These are phyloP conservation scores for Hyperoplus lanceolatus DNA, from an alignment of 2,797 vertebrate species.

Conservation along the genomic window DNA sequence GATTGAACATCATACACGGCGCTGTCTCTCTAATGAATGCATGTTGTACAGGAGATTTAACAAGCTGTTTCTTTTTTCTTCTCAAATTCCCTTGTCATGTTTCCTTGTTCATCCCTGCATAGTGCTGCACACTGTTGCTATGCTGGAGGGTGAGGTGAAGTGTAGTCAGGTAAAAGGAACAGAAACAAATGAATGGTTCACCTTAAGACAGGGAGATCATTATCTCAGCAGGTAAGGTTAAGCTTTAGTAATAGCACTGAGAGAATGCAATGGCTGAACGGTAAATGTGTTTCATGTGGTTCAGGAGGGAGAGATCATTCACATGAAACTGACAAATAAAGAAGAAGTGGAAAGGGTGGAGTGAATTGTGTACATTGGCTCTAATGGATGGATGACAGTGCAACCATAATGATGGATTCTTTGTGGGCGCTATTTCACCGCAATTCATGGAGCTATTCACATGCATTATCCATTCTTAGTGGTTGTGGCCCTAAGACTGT, in stretches of 20 bases:
- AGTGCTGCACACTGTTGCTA: not conserved
- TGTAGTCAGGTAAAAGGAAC: slow-evolving; percentile 12
- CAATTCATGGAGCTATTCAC: no score
- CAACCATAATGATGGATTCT: not conserved
- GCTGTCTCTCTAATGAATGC: slow-evolving; percentile 50
- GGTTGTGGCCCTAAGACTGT: no score
- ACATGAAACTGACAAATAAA: slow-evolving; percentile 18
- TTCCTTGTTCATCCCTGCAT: not conserved
- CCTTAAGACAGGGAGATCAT: slow-evolving; percentile 34
- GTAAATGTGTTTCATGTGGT: slow-evolving; percentile 44
- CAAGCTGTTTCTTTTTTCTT: slow-evolving; percentile 14
- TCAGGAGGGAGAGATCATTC: slow-evolving; percentile 23
- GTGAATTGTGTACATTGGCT: not conserved
- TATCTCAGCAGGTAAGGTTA: slow-evolving; percentile 35
- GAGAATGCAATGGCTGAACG: slow-evolving; percentile 25
- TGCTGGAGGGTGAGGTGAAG: slow-evolving; percentile 5
- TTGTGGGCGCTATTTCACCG: no score
- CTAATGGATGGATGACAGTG: not conserved
- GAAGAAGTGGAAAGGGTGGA: not conserved
- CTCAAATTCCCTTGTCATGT: slow-evolving; percentile 5
- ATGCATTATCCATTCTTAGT: no score
- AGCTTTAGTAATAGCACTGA: slow-evolving; percentile 24
- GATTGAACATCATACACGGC: slow-evolving; percentile 52
- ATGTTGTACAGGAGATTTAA: slow-evolving; percentile 36
- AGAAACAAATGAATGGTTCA: slow-evolving; percentile 31